Base-by-base conservation (phyloP, 2,113 vertebrate species). In the Salvelinus sp. region DNA sequence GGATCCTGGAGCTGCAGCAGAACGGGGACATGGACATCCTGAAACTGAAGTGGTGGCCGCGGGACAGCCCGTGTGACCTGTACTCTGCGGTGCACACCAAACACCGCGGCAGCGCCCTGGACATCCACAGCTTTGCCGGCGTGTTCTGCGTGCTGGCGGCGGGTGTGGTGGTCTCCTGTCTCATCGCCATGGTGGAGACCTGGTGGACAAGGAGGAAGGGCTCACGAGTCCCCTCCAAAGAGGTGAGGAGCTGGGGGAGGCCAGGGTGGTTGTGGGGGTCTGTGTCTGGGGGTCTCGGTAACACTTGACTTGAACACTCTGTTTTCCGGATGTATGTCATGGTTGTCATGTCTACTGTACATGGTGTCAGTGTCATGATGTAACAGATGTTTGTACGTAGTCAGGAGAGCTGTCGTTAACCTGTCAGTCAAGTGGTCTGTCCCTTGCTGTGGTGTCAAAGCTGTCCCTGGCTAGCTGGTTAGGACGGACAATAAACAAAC, bases 201-300 rank as follows among this genome's bases (percentile, higher is more conserved):
- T 99, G 98, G 97, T 99, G 98, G 98, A 96, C 94, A 86, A 94
- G 96, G 86, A 95, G 95, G 83, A 98, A 98, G 94, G 97, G 97
- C 89, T 98, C 97, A 70, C 93, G 96, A 50, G 97, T 97, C 83
- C 98, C 98, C 3, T 99, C 98, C 65, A 99, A 99, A 95, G 98
- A 99, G 98, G 98, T 98, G 96, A 92, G 92, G 12, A 58, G 57
- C 9, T 44, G 38, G 13, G 60, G 9, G 38, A 44, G 38, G 10
- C 28, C n/a, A 62, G 10, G 38, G 16, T 22, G 50, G 50, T 54
- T 54, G 50, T 54, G 16, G 50, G 14, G 50, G 16, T 44, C 38
- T 44, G 9, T 44, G 38, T 44, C 38, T 44, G 38, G 50, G 50
- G 4, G 38, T 44, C 14, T 18, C 1, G 14, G 50, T 14, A 18